Evolutionary conservation across 1,140 invertebrate species (phyloP), one percentile per base, ranked within the genome.

Genomic region (Diabrotica virgifera): DNA sequence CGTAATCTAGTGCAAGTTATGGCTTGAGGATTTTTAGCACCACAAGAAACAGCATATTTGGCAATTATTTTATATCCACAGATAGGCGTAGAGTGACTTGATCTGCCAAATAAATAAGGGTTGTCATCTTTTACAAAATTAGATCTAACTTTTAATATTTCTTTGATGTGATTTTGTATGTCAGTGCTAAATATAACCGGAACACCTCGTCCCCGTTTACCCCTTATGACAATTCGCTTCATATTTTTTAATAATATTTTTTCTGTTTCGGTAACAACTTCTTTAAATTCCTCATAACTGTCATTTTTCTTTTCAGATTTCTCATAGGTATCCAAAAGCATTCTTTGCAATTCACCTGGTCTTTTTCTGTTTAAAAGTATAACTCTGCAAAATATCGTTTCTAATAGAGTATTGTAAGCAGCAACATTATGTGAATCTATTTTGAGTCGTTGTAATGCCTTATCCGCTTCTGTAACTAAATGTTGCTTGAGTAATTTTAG

Each of bases 401-500:
- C 72, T 53, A 70, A n/a, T 55, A 74, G 59, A 52, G 61, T 40
- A 9, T 14, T 71, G 38, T 67, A 77, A 9, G 74, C 67, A 13
- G 36, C 11, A 11, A 5, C 8, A 63, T 72, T 62, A n/a, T 38
- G 55, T 14, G 24, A 36, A 40, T 65, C 57, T 50, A 64, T 52
- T 50, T 14, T 55, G 11, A 75, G 51, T 40, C 51, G 53, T 12
- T 36, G 36, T 55, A 64, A 24, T 10, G 70, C 65, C 11, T 37
- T 5, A 11, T 56, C 53, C 36, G 72, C 65, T 57, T 67, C 62
- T 12, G n/a, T 14, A 38, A 63, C 63, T 9, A 76, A 63, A 61
- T 72, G 71, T 57, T 78, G 62, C 70, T 76, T 77, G 2, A 77
- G 58, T 7, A 69, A n/a, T 75, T 76, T 75, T 51, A 77, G 65